phyloP scores from a whole-genome alignment of 2,797 vertebrate genomes.

The Chaetodon trifasciatus region DNA sequence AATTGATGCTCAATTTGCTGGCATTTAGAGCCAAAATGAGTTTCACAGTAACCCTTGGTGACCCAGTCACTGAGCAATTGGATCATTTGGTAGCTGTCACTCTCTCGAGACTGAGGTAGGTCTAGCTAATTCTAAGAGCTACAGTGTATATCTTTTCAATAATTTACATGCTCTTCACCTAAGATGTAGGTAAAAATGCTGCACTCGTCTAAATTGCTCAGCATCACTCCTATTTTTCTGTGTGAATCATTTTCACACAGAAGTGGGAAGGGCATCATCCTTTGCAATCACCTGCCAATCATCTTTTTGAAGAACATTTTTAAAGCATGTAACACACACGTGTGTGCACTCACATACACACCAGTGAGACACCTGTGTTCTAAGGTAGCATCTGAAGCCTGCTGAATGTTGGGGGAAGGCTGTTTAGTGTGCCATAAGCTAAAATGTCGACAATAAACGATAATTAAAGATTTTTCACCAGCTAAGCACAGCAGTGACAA shows the following conservation, averaged over 20 bases:
- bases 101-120: slow-evolving; percentile 46
- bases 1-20: slow-evolving; percentile 81
- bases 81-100: slow-evolving; percentile 69
- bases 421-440: background rate
- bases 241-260: slow-evolving; percentile 1
- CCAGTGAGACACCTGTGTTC: slow-evolving; percentile 8
- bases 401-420: background rate
- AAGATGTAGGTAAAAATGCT: background rate
- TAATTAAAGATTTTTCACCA: slow-evolving; percentile 18
- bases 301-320: slow-evolving; percentile 8
- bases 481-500: slow-evolving; percentile 3
- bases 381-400: background rate
- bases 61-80: slow-evolving; percentile 65
- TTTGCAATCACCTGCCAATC: slow-evolving; percentile 34
- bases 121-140: slow-evolving; percentile 44
- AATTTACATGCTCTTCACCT: slow-evolving; percentile 32
- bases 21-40: slow-evolving; percentile 78
- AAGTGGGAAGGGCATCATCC: background rate
- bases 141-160: slow-evolving; percentile 43
- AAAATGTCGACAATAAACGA: slow-evolving; percentile 1
- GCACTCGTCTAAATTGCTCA: slow-evolving; percentile 42
- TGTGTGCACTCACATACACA: background rate
- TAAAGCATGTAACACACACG: slow-evolving; percentile 5
- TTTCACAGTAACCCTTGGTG: slow-evolving; percentile 69
- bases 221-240: slow-evolving; percentile 1